phyloP scores from a whole-genome alignment of 2,797 vertebrate genomes.

The Ataeniobius toweri region DNA sequence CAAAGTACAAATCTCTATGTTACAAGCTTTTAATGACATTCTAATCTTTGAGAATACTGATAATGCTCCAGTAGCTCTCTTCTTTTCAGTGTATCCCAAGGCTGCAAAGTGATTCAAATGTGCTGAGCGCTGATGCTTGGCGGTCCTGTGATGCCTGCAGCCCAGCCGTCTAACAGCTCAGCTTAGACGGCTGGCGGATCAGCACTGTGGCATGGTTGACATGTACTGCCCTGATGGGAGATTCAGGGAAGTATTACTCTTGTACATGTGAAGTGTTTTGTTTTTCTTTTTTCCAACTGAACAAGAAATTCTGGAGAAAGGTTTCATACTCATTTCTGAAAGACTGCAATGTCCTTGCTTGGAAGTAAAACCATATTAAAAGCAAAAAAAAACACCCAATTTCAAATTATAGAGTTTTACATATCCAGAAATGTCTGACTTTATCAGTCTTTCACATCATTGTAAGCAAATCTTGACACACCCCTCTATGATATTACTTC shows the following conservation, averaged over 20 bases:
- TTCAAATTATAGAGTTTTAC: background rate
- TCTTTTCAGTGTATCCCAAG: slow-evolving; percentile 55
- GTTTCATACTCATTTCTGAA: slow-evolving; percentile 12
- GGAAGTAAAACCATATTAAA: background rate
- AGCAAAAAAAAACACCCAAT: background rate
- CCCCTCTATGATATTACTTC: background rate
- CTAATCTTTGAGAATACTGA: slow-evolving; percentile 66
- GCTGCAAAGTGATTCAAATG: slow-evolving; percentile 46
- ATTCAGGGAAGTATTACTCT: slow-evolving; percentile 49
- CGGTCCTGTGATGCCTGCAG: slow-evolving; percentile 54
- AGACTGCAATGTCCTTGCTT: background rate
- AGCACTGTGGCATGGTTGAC: slow-evolving; percentile 40
- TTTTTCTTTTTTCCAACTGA: slow-evolving; percentile 12
- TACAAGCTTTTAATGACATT: slow-evolving; percentile 68
- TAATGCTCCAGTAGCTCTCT: slow-evolving; percentile 58
- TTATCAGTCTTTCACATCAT: background rate
- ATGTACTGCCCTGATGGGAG: slow-evolving; percentile 40
- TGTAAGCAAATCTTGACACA: background rate
- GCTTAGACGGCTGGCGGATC: slow-evolving; percentile 65
- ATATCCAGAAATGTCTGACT: background rate
- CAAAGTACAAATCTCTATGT: slow-evolving; percentile 37
- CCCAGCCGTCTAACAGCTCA: slow-evolving; percentile 67
- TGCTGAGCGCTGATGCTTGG: slow-evolving; percentile 57
- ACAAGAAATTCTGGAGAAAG: slow-evolving; percentile 36
- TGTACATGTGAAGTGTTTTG: slow-evolving; percentile 48